phyloP scores from a whole-genome alignment of 2,797 vertebrate genomes.

The Phoxinus dragarum region DNA sequence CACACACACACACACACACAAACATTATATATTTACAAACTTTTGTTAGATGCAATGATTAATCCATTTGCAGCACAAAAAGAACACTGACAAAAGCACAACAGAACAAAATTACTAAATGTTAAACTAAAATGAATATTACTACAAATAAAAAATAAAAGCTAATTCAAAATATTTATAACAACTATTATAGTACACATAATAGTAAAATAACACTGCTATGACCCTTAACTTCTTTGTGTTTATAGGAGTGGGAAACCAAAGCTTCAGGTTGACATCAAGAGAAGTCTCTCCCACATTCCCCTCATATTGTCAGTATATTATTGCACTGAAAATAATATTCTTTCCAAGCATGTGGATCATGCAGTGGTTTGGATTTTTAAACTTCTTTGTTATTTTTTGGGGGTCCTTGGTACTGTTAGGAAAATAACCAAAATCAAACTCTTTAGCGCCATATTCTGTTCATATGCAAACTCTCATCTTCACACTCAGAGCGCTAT shows the following conservation, averaged over 20 bases:
- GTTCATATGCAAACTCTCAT: background rate
- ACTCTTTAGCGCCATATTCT: background rate
- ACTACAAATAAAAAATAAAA: no score
- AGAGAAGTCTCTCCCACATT: conserved; percentile 42
- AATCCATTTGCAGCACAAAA: no score
- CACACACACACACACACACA: no score
- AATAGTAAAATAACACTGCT: background rate
- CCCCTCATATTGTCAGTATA: conserved; percentile 50
- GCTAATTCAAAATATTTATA: background rate
- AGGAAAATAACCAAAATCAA: conserved; percentile 47
- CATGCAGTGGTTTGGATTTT: conserved; percentile 62
- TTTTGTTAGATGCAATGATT: no score
- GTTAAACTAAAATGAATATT: no score
- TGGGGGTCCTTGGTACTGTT: conserved; percentile 20
- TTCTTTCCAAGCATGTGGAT: conserved; percentile 67
- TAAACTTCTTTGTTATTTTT: conserved; percentile 46
- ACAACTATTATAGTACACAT: background rate
- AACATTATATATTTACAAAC: no score
- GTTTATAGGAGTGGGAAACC: conserved; percentile 82
- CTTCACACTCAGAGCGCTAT: background rate
- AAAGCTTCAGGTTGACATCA: conserved; percentile 76
- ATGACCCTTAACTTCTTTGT: background rate
- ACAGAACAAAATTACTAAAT: background rate
- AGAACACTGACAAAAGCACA: background rate
- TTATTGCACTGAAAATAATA: conserved; percentile 57